Evolutionary conservation across 2,113 vertebrate genomes (phyloP), one percentile per base, ranked within the genome.

Genomic region (Perca flavescens): DNA sequence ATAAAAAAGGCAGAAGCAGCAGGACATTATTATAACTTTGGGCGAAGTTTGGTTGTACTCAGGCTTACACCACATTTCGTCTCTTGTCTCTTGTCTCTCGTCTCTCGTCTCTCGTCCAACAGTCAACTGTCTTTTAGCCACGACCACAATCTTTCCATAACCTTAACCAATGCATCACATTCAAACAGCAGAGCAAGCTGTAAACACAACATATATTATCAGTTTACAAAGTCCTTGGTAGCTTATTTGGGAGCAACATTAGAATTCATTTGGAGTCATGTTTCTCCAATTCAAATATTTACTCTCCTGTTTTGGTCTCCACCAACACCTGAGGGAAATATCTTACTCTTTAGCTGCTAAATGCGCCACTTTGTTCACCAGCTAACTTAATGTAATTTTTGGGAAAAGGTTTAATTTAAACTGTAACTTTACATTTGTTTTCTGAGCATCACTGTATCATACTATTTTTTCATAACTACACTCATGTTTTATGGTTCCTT

Each of bases 1-100:
- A 31, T 60, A n/a, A 77, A 43, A 70, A 71, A 71, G 64, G 25
- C 31, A 72, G 56, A 77, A 76, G 58, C 12, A 63, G 80, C 1
- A 28, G 64, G 56, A 64, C 71, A 16, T 49, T 66, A 54, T 53
- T 57, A 25, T 15, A 47, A 52, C 25, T 36, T 46, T 43, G 65
- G 52, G 31, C 46, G 57, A 17, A 72, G 54, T 21, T 58, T 73
- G 5, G 56, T 16, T 52, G 21, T 49, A 68, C 63, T 57, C 49
- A 77, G 34, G 17, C 40, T 43, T 43, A 43, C 10, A 43, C 8
- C 60, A 46, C 21, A 54, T 28, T 2, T 28, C 28, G 28, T 28
- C 28, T 40, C 22, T 47, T 1, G 15, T 72, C 40, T 74, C 54
- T 52, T 31, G 8, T 40, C 40, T 40, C 40, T 40, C 2, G 9